A percentile compares a stretch with the other conserved stretches of the same genome.
Conservation (phyloP, 2,888 invertebrate genomes). For the Strigamia transsilvanica region DNA sequence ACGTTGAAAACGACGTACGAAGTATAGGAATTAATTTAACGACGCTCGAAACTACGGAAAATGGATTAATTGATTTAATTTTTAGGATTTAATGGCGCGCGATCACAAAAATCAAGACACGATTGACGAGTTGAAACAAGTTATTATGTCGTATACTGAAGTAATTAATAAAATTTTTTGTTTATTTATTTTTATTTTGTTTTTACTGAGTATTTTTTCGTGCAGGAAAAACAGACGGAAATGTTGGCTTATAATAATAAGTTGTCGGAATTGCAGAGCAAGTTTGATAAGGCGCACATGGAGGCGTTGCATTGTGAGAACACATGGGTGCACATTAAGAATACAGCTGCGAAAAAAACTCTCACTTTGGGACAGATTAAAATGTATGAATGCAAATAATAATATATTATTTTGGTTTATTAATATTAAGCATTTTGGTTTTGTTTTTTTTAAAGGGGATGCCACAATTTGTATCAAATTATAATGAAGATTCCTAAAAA, state of each 20-base stretch:
- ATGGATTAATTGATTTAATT: neutral
- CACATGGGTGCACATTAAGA: slow-evolving; percentile 50
- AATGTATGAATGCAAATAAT: slow-evolving; percentile 2
- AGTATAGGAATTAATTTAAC: neutral
- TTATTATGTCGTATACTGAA: slow-evolving; percentile 7
- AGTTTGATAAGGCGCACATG: slow-evolving; percentile 48
- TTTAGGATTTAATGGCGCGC: slow-evolving; percentile 46
- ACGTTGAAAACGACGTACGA: slow-evolving; percentile 41
- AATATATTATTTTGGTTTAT: too few relatives aligned
- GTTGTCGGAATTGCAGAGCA: slow-evolving; percentile 50
- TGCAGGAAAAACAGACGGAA: slow-evolving; percentile 40
- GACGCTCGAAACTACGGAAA: too few relatives aligned
- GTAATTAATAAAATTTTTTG: neutral
- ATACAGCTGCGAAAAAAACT: slow-evolving; percentile 52
- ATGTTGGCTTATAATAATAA: slow-evolving; percentile 38
- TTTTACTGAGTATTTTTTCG: neutral
- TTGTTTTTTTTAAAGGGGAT: slow-evolving; percentile 5
- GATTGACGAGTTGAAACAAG: slow-evolving; percentile 32
- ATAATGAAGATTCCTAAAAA: slow-evolving; percentile 37
- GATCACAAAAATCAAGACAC: slow-evolving; percentile 51
- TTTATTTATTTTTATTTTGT: neutral
- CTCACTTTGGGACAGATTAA: slow-evolving; percentile 41
- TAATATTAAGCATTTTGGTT: neutral
- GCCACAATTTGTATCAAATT: slow-evolving; percentile 50
- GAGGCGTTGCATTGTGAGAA: slow-evolving; percentile 40